Base-by-base conservation (phyloP, 2,888 invertebrate genomes). In the Caenorhabditis japonica region DNA sequence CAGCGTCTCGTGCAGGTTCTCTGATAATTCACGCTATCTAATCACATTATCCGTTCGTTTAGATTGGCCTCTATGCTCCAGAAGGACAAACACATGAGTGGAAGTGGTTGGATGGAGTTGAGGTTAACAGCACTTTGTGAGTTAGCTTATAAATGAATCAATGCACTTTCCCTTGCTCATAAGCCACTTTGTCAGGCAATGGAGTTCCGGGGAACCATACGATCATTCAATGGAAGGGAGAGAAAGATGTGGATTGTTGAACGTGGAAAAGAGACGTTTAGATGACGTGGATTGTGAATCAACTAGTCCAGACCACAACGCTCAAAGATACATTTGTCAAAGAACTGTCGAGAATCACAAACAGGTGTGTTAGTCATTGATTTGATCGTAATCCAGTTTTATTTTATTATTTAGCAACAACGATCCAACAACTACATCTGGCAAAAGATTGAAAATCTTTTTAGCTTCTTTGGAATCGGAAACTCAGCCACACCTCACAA, bases 391-490 rank as follows among this genome's bases (percentile, higher is more conserved):
- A 30, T 58, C 44, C 44, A 25, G 27, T 38, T 27, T 10, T n/a
- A n/a, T 25, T 13, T 19, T 5, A 1, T n/a, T 44, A 58, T 76
- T 55, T 53, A 74, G 71, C 78, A 78, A 60, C 78, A 78, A 38
- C 43, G 59, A 38, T 71, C 73, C 41, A 76, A 74, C 58, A 78
- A 78, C 38, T 78, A 78, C 53, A 76, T 78, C 49, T 78, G 76
- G 75, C 60, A 60, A 30, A 78, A 74, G 36, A 66, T 78, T 49
- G 76, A 78, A 39, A 62, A 74, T 41, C 49, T 78, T 43, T 73
- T 78, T 44, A 72, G 59, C 19, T 78, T 73, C 30, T 78, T 78
- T 41, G 78, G 78, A 55, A 74, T 78, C 21, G 72, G 70, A 8
- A 43, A 34, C 3, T 36, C 64, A 1, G 39, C 64, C 33, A 53